Evolutionary conservation across 2,113 vertebrate species (phyloP), one percentile per base, ranked within the genome.

Genomic region (Phyllostomus discolor): DNA sequence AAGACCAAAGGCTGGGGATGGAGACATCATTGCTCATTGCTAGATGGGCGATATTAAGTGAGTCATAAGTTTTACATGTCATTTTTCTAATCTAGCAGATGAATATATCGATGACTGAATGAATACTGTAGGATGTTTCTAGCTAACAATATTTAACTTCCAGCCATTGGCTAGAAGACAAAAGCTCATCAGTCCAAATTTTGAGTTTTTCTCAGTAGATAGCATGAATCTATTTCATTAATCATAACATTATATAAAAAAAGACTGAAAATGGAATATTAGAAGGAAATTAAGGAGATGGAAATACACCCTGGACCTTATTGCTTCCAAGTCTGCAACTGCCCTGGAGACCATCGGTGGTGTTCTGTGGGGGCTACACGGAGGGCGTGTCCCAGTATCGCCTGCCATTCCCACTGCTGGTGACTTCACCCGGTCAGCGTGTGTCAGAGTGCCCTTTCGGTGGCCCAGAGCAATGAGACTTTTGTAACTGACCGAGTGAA

Each of bases 161-260:
- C 33, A 73, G 52, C 28, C 26, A 16, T 72, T 80, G 35, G 9
- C 72, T 50, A 50, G 33, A 80, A 72, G 28, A 50, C 8, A 48
- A 70, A 78, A 86, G 7, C 2, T 73, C 28, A 26, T 62, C 4
- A 57, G 87, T 54, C 19, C 10, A 33, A 64, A 90, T 54, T 70
- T 80, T 80, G 15, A 86, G 4, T 81, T 91, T 94, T 94, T 67
- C 81, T 62, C 75, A 31, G 12, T n/a, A 48, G 48, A 67, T 0
- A 57, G 5, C 24, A 80, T 35, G 11, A 12, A 87, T 59, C 19
- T 87, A 24, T 67, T 50, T 75, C 46, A 73, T 69, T 67, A 22
- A 59, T 86, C 41, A 57, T 69, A 35, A 31, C 20, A 38, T 67
- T 43, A 38, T 19, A 4, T 26, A 6, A 43, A 35, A 94, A 2